Percentiles rank a stretch among this genome's conserved stretches.
Evolutionary conservation across 2,113 vertebrate species (phyloP).

Genomic region (Clarias magur): DNA sequence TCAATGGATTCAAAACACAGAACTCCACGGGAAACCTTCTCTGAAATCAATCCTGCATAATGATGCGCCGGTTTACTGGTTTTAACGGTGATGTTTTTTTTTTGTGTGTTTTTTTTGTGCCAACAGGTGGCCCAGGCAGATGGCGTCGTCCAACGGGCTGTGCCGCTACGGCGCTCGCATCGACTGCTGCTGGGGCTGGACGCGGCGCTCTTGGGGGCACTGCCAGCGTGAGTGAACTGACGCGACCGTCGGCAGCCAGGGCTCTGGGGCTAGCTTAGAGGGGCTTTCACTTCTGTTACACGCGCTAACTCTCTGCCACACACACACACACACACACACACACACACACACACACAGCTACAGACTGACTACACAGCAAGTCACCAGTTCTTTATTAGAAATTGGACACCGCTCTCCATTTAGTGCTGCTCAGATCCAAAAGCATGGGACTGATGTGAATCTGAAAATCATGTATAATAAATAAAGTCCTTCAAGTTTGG

Average conservation of each 20-base stretch:
- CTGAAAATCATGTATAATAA: neutral
- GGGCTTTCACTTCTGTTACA: conserved; percentile 61
- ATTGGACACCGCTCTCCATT: neutral
- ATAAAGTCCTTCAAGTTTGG: neutral
- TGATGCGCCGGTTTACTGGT: conserved; percentile 29
- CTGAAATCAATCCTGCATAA: neutral
- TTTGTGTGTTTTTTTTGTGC: conserved; percentile 44
- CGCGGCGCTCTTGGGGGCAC: conserved; percentile 85
- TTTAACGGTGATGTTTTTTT: conserved; percentile 54
- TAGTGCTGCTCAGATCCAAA: neutral
- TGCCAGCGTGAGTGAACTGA: conserved; percentile 91
- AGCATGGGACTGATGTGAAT: neutral
- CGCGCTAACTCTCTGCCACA: conserved; percentile 40
- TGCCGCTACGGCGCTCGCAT: conserved; percentile 88
- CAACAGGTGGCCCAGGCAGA: conserved; percentile 90
- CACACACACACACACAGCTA: conserved; percentile 8
- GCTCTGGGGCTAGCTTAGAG: conserved; percentile 57
- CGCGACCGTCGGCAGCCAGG: conserved; percentile 60
- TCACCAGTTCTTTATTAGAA: conserved; percentile 18
- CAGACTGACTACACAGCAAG: conserved; percentile 15
- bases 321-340: neutral
- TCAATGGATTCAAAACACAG: neutral
- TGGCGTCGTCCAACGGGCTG: conserved; percentile 82
- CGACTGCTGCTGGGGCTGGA: conserved; percentile 99
- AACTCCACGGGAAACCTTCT: neutral